Evolutionary conservation across 2,888 invertebrate species (phyloP).

Genomic region (Ceramica pisi): DNA sequence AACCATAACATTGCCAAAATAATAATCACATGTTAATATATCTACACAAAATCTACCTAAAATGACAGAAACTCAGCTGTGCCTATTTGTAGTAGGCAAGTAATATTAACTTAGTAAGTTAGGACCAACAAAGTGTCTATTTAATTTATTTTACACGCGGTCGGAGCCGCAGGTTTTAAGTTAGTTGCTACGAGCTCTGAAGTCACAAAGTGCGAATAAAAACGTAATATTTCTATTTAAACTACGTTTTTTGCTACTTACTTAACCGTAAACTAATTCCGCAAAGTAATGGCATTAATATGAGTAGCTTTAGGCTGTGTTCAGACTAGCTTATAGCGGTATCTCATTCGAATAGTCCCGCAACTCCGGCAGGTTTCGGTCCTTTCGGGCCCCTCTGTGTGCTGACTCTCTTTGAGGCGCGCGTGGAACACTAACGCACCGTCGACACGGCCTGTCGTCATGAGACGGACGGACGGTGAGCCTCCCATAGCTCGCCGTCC

Average conservation of each 20-base stretch:
- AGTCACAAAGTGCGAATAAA: constrained; percentile 37
- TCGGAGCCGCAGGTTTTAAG: constrained; percentile 5
- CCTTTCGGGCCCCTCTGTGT: too few species aligned
- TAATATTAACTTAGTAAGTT: not conserved
- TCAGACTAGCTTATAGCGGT: not conserved
- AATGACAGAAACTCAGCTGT: not conserved
- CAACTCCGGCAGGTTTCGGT: too few species aligned
- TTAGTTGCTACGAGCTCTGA: not conserved
- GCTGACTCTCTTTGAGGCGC: too few species aligned
- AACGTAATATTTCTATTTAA: constrained; percentile 37
- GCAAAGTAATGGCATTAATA: constrained; percentile 40
- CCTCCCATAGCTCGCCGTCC: too few species aligned
- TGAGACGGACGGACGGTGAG: too few species aligned
- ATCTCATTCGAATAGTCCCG: too few species aligned
- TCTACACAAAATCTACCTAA: not conserved
- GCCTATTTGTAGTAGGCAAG: not conserved
- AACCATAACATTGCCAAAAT: too few species aligned
- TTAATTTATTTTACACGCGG: constrained; percentile 6
- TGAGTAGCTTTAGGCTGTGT: constrained; percentile 16
- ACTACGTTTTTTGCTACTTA: constrained; percentile 25
- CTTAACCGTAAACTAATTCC: constrained; percentile 42
- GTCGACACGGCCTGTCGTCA: too few species aligned
- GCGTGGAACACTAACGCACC: too few species aligned
- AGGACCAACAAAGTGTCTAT: constrained; percentile 1
- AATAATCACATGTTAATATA: too few species aligned